Conservation (phyloP, 2,888 invertebrate genomes). For the Agrochola litura region DNA sequence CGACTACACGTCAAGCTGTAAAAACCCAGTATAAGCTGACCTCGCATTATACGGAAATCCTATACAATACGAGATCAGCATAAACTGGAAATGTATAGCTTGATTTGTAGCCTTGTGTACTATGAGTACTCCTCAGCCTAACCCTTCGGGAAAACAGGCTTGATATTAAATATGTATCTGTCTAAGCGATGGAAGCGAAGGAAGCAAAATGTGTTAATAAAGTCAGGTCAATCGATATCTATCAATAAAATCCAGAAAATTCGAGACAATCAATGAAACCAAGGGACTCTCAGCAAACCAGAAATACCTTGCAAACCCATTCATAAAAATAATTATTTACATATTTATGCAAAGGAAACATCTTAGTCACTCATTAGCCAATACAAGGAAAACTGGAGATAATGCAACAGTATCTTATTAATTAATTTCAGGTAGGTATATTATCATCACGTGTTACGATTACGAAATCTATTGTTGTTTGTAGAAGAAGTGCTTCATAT, state of each 20-base stretch:
- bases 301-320: neutral
- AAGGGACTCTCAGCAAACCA: neutral
- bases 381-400: slow-evolving; percentile 49
- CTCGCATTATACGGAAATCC: no score
- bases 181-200: no score
- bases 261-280: neutral
- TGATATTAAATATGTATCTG: no score
- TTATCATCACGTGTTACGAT: slow-evolving; percentile 49
- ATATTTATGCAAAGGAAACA: slow-evolving; percentile 1
- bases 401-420: slow-evolving; percentile 11
- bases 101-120: neutral
- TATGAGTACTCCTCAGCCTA: neutral
- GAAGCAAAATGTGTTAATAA: neutral
- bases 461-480: slow-evolving; percentile 61
- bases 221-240: neutral
- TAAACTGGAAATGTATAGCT: no score
- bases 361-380: slow-evolving; percentile 28
- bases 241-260: neutral
- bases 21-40: no score
- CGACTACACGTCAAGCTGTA: no score
- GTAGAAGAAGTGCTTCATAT: slow-evolving; percentile 34
- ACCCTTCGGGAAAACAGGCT: no score
- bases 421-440: slow-evolving; percentile 17
- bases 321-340: slow-evolving; percentile 15
- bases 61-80: no score